Conservation (phyloP, 2,888 invertebrate species). For the Clunio marinus region DNA sequence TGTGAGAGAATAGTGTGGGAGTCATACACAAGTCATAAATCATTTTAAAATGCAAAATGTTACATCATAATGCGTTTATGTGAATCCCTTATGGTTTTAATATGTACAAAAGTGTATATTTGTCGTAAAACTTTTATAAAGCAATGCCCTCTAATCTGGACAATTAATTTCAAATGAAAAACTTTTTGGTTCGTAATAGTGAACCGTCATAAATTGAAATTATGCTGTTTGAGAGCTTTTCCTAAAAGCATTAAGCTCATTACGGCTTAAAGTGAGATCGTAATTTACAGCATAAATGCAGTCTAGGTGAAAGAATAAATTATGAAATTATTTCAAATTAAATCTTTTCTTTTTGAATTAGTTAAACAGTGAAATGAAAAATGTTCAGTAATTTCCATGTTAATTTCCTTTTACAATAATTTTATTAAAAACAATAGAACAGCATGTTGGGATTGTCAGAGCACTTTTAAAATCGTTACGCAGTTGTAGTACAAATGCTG, state of each 20-base stretch:
- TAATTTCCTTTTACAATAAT: constrained; percentile 25
- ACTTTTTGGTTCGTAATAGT: too few species aligned
- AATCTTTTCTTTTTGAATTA: background rate
- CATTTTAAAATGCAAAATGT: background rate
- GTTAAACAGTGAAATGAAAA: constrained; percentile 12
- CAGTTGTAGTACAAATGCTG: too few species aligned
- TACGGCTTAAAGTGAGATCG: background rate
- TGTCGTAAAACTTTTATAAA: too few species aligned
- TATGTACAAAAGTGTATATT: too few species aligned
- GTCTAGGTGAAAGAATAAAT: too few species aligned
- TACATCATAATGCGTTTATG: background rate
- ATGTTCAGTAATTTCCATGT: constrained; percentile 26
- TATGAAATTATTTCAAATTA: background rate
- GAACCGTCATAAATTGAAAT: background rate
- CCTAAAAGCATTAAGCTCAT: background rate
- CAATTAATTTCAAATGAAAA: too few species aligned
- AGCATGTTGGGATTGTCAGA: too few species aligned
- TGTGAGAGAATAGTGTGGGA: too few species aligned
- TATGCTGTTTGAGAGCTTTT: background rate
- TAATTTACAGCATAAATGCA: background rate
- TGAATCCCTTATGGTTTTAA: background rate
- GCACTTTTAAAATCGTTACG: too few species aligned
- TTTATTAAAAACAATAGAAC: too few species aligned
- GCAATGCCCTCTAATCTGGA: too few species aligned
- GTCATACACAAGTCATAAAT: too few species aligned